These are phyloP conservation scores for Biston betularia DNA, from an alignment of 2,888 invertebrate species.

Conservation along the genomic window DNA sequence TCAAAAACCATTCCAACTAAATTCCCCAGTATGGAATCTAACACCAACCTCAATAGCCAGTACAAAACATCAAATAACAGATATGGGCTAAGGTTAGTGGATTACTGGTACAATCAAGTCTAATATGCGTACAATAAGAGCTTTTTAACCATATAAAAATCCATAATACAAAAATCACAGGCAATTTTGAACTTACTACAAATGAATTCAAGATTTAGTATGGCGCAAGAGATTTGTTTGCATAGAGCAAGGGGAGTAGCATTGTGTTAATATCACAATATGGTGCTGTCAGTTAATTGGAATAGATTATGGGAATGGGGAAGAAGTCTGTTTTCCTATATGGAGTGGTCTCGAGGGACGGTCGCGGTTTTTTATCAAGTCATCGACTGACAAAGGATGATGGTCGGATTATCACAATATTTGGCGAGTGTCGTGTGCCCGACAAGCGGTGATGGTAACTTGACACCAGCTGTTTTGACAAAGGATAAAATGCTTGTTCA, in stretches of 20 bases:
- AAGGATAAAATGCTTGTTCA: slow-evolving; percentile 58
- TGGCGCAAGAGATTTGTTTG: slow-evolving; percentile 41
- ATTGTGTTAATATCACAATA: slow-evolving; percentile 86
- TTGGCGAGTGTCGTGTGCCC: slow-evolving; percentile 76
- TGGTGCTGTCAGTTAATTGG: slow-evolving; percentile 86
- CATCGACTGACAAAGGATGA: slow-evolving; percentile 78
- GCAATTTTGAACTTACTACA: slow-evolving; percentile 39
- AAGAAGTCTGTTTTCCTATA: slow-evolving; percentile 67
- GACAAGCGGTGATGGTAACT: slow-evolving; percentile 57
- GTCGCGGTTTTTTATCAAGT: slow-evolving; percentile 80
- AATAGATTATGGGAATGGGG: slow-evolving; percentile 86
- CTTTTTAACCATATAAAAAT: slow-evolving; percentile 65
- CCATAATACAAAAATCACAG: slow-evolving; percentile 45
- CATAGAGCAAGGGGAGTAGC: slow-evolving; percentile 65
- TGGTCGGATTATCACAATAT: slow-evolving; percentile 83
- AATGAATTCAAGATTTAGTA: slow-evolving; percentile 42
- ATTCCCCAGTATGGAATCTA: background rate
- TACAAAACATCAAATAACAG: slow-evolving; percentile 25
- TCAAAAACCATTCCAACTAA: background rate
- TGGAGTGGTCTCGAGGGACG: slow-evolving; percentile 76
- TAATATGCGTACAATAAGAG: slow-evolving; percentile 68
- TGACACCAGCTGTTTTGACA: slow-evolving; percentile 64
- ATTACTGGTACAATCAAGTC: slow-evolving; percentile 60
- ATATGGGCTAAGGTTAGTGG: slow-evolving; percentile 47
- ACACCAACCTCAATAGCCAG: background rate